Evolutionary conservation across 2,888 invertebrate genomes (phyloP), one percentile per base, ranked within the genome.

Genomic region (Copidosoma aretas): DNA sequence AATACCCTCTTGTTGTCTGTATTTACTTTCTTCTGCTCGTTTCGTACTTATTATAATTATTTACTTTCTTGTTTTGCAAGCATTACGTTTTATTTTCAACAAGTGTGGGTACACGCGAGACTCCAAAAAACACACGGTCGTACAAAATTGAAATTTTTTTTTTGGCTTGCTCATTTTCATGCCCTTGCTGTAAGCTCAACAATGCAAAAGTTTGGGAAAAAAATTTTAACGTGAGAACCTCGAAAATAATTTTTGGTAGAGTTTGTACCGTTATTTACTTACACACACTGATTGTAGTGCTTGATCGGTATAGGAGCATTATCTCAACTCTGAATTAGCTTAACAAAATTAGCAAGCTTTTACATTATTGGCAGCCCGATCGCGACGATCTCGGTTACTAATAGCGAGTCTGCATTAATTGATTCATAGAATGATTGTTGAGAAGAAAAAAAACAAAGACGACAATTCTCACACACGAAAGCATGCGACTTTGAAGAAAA

Each of bases 401-500:
- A 62, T 54, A 49, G 58, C 46, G 32, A 52, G 52, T 25, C 56
- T 25, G 43, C 53, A 8, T 19, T 21, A 2, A 21, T 10, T 15
- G 14, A 32, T 19, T 58, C 41, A 14, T 19, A n/a, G 1, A 21
- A 17, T 8, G 14, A n/a, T 12, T 58, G 57, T 58, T n/a, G 25
- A 56, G 25, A 19, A 10, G 32, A 25, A 60, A 32, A 32, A 32
- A 32, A 32, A 32, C 32, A 32, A 32, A 32, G 32, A 32, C 4
- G 14, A n/a, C 25, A 1, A 54, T 46, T 56, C 25, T 56, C 25
- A 8, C 14, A 25, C 46, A 12, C 25, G 56, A 14, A 32, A 56
- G 46, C 63, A 63, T 56, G 63, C 63, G 46, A 25, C 63, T 46
- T 53, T 65, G 32, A 65, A 52, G 8, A 32, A 46, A 46, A 65